Evolutionary conservation across 1,140 invertebrate genomes (phyloP).

Genomic region (Oryctes rhinoceros): DNA sequence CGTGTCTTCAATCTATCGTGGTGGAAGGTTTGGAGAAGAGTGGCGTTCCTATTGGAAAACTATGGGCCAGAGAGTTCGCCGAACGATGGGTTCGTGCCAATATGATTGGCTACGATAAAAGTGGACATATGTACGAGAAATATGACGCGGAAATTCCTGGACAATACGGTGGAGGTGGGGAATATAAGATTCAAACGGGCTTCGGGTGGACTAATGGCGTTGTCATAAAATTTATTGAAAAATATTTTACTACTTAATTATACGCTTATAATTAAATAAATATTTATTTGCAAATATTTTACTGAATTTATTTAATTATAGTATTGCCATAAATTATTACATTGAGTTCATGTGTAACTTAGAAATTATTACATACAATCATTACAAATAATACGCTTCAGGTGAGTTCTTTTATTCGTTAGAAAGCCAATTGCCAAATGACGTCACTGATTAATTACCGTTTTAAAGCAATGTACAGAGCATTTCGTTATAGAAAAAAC

Average conservation of each 20-base stretch:
- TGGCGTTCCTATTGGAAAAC: conserved; percentile 63
- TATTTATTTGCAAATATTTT: conserved; percentile 7
- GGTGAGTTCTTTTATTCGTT: too few relatives aligned
- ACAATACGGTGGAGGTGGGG: conserved; percentile 83
- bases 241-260: conserved; percentile 14
- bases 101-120: conserved; percentile 66
- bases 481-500: too few relatives aligned
- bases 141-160: conserved; percentile 79
- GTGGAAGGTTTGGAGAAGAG: conserved; percentile 75
- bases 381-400: too few relatives aligned
- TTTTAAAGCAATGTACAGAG: too few relatives aligned
- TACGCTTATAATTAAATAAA: neutral
- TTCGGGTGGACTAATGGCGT: conserved; percentile 97
- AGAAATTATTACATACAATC: too few relatives aligned
- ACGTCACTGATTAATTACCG: too few relatives aligned
- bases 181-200: conserved; percentile 88
- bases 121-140: conserved; percentile 86
- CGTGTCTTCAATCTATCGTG: conserved; percentile 82
- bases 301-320: too few relatives aligned
- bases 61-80: conserved; percentile 74
- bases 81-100: conserved; percentile 79
- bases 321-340: too few relatives aligned
- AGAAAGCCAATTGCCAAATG: too few relatives aligned
- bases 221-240: conserved; percentile 40
- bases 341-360: too few relatives aligned